Evolutionary conservation across 2,797 vertebrate genomes (phyloP).

Genomic region (Cuculus canorus): DNA sequence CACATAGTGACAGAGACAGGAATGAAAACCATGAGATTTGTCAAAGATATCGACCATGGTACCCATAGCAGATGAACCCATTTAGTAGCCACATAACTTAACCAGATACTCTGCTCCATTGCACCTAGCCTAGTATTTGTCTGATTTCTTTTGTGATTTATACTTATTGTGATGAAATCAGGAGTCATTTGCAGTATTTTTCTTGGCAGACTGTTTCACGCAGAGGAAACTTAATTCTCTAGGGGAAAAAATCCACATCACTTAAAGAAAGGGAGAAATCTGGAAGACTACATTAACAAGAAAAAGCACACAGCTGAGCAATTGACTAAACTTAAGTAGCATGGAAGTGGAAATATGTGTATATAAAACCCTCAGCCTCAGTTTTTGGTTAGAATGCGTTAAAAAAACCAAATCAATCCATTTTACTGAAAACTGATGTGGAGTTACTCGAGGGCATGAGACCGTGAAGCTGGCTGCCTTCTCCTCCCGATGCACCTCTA

Average conservation of each 20-base stretch:
- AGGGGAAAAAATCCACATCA: neutral
- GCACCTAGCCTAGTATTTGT: neutral
- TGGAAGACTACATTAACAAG: neutral
- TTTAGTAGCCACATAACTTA: neutral
- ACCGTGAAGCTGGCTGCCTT: neutral
- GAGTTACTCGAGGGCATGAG: neutral
- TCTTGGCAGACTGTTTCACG: neutral
- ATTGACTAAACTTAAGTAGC: neutral
- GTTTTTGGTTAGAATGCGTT: neutral
- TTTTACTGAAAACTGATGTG: neutral
- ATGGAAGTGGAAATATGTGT: neutral
- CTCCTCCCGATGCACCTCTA: accelerated
- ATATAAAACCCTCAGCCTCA: neutral
- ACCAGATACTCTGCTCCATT: neutral
- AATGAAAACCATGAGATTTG: neutral
- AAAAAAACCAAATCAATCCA: neutral
- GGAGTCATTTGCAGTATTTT: neutral
- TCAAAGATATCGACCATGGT: neutral
- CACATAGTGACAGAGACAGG: neutral
- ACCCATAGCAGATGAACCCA: neutral
- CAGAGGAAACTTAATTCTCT: neutral
- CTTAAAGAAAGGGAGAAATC: neutral
- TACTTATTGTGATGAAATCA: neutral
- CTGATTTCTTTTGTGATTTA: neutral
- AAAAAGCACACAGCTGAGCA: neutral